phyloP scores from a whole-genome alignment of 1,140 invertebrate species.

The Drosophila quadrilineata region DNA sequence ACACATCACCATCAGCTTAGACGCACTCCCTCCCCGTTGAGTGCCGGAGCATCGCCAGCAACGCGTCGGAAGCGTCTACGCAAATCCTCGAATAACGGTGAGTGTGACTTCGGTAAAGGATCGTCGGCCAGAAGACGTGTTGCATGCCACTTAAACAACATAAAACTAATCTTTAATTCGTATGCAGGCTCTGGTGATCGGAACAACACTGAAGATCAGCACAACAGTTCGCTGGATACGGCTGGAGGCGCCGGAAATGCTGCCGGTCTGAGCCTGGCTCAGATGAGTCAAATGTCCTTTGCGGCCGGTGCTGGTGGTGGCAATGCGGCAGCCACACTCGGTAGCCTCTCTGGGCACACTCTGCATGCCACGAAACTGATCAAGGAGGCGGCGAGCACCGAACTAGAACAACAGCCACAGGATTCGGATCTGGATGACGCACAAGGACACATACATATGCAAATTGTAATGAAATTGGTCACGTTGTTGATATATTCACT shows the following conservation, averaged over 20 bases:
- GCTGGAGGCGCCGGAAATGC: slow-evolving; percentile 50
- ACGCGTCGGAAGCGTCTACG: slow-evolving; percentile 85
- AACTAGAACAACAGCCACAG: slow-evolving; percentile 72
- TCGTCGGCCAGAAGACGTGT: slow-evolving; percentile 34
- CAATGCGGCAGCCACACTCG: slow-evolving; percentile 38
- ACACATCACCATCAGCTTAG: slow-evolving; percentile 75
- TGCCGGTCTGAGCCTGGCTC: slow-evolving; percentile 71
- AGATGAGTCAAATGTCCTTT: slow-evolving; percentile 80
- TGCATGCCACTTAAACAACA: neutral
- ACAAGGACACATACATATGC: slow-evolving; percentile 79
- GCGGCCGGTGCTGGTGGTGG: slow-evolving; percentile 42
- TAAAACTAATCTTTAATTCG: neutral
- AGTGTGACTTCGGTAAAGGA: slow-evolving; percentile 70
- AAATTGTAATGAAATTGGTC: slow-evolving; percentile 81
- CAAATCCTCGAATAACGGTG: slow-evolving; percentile 85
- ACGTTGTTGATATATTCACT: slow-evolving; percentile 31
- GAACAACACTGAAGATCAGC: slow-evolving; percentile 82
- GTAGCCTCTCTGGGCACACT: slow-evolving; percentile 63
- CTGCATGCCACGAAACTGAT: slow-evolving; percentile 73
- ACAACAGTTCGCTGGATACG: slow-evolving; percentile 70
- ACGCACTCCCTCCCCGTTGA: slow-evolving; percentile 74
- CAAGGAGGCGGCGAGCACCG: slow-evolving; percentile 69
- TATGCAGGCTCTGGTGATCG: slow-evolving; percentile 83
- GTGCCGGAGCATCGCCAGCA: slow-evolving; percentile 75
- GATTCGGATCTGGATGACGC: slow-evolving; percentile 77